phyloP scores from a whole-genome alignment of 2,888 invertebrate species.

The Chymomyza procnemis region DNA sequence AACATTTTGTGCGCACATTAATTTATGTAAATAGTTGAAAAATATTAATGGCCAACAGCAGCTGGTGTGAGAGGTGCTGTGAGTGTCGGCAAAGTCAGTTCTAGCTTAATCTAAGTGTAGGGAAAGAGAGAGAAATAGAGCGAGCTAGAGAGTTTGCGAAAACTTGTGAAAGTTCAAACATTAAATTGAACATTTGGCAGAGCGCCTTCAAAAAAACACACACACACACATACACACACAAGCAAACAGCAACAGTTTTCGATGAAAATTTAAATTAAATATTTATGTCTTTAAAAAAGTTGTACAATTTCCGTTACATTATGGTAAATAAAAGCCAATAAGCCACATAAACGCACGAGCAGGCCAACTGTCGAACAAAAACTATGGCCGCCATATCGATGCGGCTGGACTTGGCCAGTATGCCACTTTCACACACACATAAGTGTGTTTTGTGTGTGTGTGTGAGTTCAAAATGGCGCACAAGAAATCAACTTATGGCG shows the following conservation, averaged over 20 bases:
- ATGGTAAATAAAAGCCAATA: constrained; percentile 63
- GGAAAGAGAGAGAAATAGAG: background rate
- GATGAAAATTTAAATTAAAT: constrained; percentile 52
- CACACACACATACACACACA: too few species aligned
- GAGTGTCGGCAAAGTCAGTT: too few species aligned
- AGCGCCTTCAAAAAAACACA: constrained; percentile 15
- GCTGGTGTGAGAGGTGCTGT: constrained; percentile 36
- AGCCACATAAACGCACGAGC: constrained; percentile 39
- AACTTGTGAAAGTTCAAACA: constrained; percentile 34
- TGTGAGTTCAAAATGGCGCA: constrained; percentile 52
- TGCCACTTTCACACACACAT: background rate
- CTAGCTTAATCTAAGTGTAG: background rate
- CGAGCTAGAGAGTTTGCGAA: too few species aligned
- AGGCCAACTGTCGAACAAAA: constrained; percentile 38
- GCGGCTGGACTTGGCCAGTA: background rate
- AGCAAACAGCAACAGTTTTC: background rate
- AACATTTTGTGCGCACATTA: constrained; percentile 67
- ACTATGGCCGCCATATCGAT: constrained; percentile 13
- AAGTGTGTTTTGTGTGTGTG: background rate
- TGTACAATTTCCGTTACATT: constrained; percentile 69
- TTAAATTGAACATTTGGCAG: constrained; percentile 32
- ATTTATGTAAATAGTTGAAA: constrained; percentile 71
- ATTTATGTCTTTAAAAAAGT: constrained; percentile 64
- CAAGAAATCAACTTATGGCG: constrained; percentile 68
- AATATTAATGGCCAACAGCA: constrained; percentile 65